phyloP scores from a whole-genome alignment of 2,888 invertebrate species.

The Stenoptilia bipunctidactyla region DNA sequence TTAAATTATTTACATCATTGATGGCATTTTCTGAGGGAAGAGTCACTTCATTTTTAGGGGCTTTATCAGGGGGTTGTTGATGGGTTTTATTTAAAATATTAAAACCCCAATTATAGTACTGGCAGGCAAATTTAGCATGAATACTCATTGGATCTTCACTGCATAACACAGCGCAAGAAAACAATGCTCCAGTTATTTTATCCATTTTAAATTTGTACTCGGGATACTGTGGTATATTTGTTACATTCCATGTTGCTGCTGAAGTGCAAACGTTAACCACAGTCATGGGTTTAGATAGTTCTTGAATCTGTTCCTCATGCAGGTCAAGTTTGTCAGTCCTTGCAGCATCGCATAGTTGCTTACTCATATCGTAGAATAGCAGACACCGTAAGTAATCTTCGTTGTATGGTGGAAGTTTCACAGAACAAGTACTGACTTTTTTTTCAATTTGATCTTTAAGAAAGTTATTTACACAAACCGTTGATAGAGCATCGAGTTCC shows the following conservation, averaged over 20 bases:
- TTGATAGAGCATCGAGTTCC: conserved; percentile 25
- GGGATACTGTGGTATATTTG: conserved; percentile 23
- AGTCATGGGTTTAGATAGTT: conserved; percentile 28
- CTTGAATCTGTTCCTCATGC: conserved; percentile 23
- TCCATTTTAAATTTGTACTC: conserved; percentile 26
- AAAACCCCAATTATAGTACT: conserved; percentile 48
- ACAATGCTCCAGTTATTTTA: conserved; percentile 23
- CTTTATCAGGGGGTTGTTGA: too few species aligned
- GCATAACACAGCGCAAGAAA: conserved; percentile 39
- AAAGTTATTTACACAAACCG: conserved; percentile 34
- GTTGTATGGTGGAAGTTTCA: conserved; percentile 10
- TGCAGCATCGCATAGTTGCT: conserved; percentile 35
- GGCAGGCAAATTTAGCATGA: conserved; percentile 43
- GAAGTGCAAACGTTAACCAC: conserved; percentile 29
- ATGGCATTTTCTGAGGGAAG: too few species aligned
- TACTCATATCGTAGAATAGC: conserved; percentile 51
- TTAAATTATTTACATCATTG: too few species aligned
- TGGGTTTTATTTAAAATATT: too few species aligned
- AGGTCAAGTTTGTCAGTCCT: conserved; percentile 22
- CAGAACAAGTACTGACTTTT: conserved; percentile 29
- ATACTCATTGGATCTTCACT: conserved; percentile 25
- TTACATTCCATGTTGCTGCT: conserved; percentile 36
- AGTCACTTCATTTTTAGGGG: too few species aligned
- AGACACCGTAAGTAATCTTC: conserved; percentile 27
- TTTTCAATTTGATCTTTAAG: conserved; percentile 28